Conservation (phyloP, 2,888 invertebrate species). For the Athrips mouffetella region DNA sequence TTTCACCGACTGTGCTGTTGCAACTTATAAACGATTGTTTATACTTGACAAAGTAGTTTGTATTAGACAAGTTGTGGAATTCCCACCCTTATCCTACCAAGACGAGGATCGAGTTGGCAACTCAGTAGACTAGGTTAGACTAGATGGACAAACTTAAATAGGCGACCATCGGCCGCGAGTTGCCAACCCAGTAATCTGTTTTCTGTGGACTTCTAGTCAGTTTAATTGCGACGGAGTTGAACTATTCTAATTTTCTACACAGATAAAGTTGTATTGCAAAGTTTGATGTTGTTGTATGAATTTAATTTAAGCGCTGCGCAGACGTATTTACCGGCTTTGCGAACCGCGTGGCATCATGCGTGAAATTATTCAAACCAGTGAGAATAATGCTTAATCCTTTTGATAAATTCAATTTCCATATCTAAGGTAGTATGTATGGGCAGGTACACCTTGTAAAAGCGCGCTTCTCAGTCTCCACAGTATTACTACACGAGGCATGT, state of each 20-base stretch:
- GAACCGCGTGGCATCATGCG: too few relatives aligned
- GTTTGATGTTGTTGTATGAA: too few relatives aligned
- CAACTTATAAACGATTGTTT: constrained; percentile 5
- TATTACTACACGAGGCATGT: too few relatives aligned
- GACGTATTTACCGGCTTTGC: too few relatives aligned
- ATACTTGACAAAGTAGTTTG: background rate
- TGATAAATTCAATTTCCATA: too few relatives aligned
- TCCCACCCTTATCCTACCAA: background rate
- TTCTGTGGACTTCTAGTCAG: constrained; percentile 7
- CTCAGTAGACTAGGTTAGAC: constrained; percentile 18
- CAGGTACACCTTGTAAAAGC: too few relatives aligned
- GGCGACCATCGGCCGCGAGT: constrained; percentile 30
- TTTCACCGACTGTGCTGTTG: background rate
- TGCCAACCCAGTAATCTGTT: constrained; percentile 17
- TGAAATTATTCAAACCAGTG: too few relatives aligned
- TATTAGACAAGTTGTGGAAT: background rate
- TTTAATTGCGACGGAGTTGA: constrained; percentile 1
- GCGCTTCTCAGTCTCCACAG: too few relatives aligned
- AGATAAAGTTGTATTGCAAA: background rate
- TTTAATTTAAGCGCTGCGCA: too few relatives aligned
- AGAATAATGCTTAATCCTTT: too few relatives aligned
- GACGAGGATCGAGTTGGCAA: constrained; percentile 10
- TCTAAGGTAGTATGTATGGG: too few relatives aligned
- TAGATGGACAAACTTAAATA: constrained; percentile 47
- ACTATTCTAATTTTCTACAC: background rate